phyloP scores from a whole-genome alignment of 2,113 vertebrate genomes.

The Emydocephalus ijimae region DNA sequence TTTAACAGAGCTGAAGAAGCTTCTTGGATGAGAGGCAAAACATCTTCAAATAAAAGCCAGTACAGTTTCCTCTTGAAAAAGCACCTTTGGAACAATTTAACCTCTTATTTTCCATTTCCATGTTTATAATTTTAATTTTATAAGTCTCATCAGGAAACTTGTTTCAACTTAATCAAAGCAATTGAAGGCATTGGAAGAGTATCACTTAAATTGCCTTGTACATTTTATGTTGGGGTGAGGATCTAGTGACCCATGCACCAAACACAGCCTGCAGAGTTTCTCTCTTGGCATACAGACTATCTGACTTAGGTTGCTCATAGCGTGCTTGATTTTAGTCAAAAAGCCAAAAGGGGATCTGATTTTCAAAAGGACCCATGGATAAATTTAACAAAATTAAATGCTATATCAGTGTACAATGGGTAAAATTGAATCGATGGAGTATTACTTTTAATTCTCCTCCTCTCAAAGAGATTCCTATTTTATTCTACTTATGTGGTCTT shows the following conservation, averaged over 20 bases:
- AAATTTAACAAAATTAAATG: not conserved
- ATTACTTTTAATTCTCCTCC: not conserved
- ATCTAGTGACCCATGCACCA: not conserved
- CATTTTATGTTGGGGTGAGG: not conserved
- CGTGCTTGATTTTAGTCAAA: not conserved
- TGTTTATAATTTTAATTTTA: not conserved
- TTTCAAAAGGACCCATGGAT: not conserved
- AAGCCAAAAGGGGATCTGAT: not conserved
- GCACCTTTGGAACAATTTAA: not conserved
- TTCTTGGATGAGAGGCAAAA: no score
- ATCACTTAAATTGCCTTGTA: not conserved
- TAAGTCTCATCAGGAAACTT: not conserved
- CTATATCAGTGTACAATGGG: not conserved
- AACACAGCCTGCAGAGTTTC: not conserved
- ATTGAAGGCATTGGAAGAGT: not conserved
- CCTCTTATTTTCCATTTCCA: not conserved
- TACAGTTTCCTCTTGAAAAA: no score
- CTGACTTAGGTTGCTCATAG: not conserved
- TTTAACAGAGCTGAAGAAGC: no score
- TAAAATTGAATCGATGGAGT: not conserved
- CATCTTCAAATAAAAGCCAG: no score
- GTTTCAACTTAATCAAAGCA: not conserved
- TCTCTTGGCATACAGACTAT: not conserved
- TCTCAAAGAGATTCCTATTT: not conserved
- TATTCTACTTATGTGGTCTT: not conserved